Conservation (phyloP, 2,797 vertebrate species). For the Hydrocynus forskahlii region DNA sequence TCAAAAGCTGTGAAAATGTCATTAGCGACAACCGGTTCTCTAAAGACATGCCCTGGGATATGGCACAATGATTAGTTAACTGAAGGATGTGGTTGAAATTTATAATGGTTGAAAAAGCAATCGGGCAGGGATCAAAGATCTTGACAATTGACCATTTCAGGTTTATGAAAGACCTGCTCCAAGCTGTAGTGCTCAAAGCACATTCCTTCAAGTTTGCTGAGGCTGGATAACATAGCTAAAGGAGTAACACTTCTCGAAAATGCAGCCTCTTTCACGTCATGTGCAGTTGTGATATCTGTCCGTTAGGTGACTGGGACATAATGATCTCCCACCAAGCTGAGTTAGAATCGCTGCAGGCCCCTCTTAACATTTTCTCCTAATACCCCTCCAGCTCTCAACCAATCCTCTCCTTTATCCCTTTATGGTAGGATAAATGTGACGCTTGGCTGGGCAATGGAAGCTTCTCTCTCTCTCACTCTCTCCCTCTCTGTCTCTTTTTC, state of each 20-base stretch:
- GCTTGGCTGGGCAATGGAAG: slow-evolving; percentile 56
- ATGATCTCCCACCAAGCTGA: slow-evolving; percentile 73
- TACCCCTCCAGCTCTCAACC: slow-evolving; percentile 60
- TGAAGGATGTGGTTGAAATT: neutral
- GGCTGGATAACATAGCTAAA: neutral
- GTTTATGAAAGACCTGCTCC: neutral
- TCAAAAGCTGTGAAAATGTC: neutral
- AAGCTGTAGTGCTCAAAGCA: neutral
- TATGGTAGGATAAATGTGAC: slow-evolving; percentile 66
- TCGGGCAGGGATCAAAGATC: too few relatives aligned
- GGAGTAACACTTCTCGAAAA: slow-evolving; percentile 15
- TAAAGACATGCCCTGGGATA: too few relatives aligned
- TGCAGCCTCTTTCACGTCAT: slow-evolving; percentile 16
- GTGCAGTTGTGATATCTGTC: slow-evolving; percentile 64
- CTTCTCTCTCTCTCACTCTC: slow-evolving; percentile 49
- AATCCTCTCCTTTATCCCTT: slow-evolving; percentile 60
- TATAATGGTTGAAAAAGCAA: neutral
- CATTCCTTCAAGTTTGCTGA: neutral
- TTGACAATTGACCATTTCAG: neutral
- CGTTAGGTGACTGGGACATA: slow-evolving; percentile 70
- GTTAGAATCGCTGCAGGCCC: slow-evolving; percentile 75
- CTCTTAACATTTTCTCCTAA: slow-evolving; percentile 77
- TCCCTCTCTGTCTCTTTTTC: slow-evolving; percentile 44
- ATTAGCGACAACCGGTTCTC: too few relatives aligned
- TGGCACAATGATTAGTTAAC: too few relatives aligned